A percentile compares a stretch with the other conserved stretches of the same genome.
phyloP scores from a whole-genome alignment of 2,113 vertebrate species.

The Vulpes ferrilata region DNA sequence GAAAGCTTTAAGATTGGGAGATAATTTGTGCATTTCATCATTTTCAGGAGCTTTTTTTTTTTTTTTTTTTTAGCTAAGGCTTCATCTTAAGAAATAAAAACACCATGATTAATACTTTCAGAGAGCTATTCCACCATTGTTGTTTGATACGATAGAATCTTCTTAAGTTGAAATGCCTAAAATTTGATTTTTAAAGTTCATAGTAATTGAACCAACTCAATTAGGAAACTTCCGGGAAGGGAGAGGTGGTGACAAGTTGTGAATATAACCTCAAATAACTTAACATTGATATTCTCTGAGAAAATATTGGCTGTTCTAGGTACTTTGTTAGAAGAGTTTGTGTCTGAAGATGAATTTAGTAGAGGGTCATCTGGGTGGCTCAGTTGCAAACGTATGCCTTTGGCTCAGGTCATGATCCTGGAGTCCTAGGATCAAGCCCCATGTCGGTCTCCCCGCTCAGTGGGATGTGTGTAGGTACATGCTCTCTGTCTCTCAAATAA shows the following conservation, averaged over 20 bases:
- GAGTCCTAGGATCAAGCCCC: no score
- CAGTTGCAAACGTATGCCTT: no score
- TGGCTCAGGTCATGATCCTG: no score
- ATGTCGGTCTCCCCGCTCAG: no score
- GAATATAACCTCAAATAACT: background rate
- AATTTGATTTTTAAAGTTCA: background rate
- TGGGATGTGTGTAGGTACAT: no score
- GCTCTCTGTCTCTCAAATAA: no score
- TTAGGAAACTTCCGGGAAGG: background rate
- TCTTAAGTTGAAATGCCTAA: background rate
- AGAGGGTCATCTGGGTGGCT: background rate
- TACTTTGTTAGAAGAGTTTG: background rate
- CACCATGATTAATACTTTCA: background rate
- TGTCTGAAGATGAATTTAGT: background rate
- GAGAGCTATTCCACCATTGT: background rate
- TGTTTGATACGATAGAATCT: background rate
- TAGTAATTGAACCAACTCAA: background rate
- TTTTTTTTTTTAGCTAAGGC: background rate
- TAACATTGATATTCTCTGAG: background rate
- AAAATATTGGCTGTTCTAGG: background rate
- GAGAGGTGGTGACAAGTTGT: background rate
- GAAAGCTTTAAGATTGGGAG: background rate
- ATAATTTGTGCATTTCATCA: background rate
- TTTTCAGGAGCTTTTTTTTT: background rate
- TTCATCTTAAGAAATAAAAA: background rate